A percentile compares a stretch with the other conserved stretches of the same genome.
phyloP scores from a whole-genome alignment of 1,140 invertebrate species.

The Heliconius eleuchia region DNA sequence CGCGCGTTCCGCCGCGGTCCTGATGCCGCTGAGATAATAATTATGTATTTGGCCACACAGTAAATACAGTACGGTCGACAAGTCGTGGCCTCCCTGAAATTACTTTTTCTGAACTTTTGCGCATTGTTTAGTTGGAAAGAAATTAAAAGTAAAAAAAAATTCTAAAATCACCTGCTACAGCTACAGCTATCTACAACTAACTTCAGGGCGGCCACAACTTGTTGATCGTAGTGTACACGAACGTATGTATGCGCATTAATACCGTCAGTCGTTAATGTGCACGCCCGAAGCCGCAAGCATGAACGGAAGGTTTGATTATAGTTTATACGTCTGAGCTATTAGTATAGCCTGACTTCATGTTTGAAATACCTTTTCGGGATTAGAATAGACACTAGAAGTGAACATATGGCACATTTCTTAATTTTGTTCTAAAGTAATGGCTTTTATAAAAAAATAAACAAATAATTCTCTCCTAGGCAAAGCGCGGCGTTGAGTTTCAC shows the following conservation, averaged over 20 bases:
- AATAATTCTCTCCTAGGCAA: too few relatives aligned
- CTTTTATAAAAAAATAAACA: too few relatives aligned
- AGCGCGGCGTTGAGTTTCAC: too few relatives aligned
- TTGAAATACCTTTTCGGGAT: neutral
- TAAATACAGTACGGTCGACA: neutral
- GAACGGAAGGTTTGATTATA: slow-evolving; percentile 24
- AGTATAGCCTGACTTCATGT: slow-evolving; percentile 5
- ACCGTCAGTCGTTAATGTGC: slow-evolving; percentile 6
- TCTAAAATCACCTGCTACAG: too few relatives aligned
- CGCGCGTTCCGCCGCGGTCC: slow-evolving; percentile 42
- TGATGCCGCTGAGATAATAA: slow-evolving; percentile 56
- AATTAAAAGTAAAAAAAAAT: too few relatives aligned
- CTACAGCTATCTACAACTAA: too few relatives aligned
- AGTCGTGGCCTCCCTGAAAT: too few relatives aligned
- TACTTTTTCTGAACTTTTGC: too few relatives aligned
- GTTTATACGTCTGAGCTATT: slow-evolving; percentile 17
- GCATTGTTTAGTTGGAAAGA: too few relatives aligned
- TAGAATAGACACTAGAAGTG: neutral
- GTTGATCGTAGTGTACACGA: neutral
- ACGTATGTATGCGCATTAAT: slow-evolving; percentile 28
- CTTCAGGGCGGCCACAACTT: too few relatives aligned
- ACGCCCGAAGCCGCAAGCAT: slow-evolving; percentile 16
- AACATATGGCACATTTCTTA: neutral
- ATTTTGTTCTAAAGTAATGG: neutral
- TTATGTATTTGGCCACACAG: slow-evolving; percentile 45